Conservation (phyloP, 2,797 vertebrate genomes). For the Simalia tracyae region DNA sequence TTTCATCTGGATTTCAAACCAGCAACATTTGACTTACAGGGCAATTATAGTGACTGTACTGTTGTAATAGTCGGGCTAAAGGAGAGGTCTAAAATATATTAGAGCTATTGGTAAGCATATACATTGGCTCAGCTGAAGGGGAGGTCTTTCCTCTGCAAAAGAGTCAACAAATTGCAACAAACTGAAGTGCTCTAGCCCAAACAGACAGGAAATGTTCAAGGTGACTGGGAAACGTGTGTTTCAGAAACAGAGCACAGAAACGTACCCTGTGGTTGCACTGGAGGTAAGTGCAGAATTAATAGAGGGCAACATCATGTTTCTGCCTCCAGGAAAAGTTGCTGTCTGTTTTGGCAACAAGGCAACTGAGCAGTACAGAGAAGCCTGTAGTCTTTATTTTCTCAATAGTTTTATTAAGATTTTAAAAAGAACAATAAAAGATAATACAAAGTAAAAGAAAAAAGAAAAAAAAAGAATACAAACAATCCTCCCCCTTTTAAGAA, state of each 20-base stretch:
- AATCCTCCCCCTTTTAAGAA: too few relatives aligned
- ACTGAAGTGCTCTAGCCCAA: neutral
- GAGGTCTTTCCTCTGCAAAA: neutral
- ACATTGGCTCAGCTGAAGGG: neutral
- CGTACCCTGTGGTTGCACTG: neutral
- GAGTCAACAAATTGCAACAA: neutral
- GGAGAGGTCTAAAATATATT: neutral
- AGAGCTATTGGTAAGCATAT: neutral
- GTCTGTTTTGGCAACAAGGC: neutral
- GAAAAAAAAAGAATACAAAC: too few relatives aligned
- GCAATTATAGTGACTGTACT: neutral
- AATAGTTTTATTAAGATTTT: too few relatives aligned
- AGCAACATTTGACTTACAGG: neutral
- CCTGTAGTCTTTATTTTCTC: neutral
- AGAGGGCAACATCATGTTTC: neutral
- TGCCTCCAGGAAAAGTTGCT: neutral
- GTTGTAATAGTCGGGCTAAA: neutral
- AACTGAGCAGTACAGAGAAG: neutral
- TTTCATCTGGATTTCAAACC: neutral
- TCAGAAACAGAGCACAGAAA: neutral
- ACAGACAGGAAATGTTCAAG: neutral
- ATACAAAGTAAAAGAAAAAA: too few relatives aligned
- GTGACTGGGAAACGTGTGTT: neutral
- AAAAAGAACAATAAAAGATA: too few relatives aligned
- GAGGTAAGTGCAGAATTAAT: neutral